Evolutionary conservation across 2,888 invertebrate species (phyloP), one percentile per base, ranked within the genome.

Genomic region (Scaptomyza cyrtandrae): DNA sequence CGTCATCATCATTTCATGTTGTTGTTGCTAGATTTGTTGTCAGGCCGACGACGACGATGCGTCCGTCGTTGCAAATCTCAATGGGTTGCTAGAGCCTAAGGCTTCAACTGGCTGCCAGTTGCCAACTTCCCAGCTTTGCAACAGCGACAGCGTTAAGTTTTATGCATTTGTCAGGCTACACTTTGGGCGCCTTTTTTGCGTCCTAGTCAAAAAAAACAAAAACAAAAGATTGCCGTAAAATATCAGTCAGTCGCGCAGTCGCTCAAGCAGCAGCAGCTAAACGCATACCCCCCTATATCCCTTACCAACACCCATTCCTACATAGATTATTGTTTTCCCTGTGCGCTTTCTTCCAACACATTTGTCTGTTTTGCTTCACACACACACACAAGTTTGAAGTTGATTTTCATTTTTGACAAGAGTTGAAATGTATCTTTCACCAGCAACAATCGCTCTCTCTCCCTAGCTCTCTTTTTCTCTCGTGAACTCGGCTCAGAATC

Each of bases 351-450:
- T 88, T 88, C 81, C 83, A 88, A 75, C 86, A 82, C 86, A 78
- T 88, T 76, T 88, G 88, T 80, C 83, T 80, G 60, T 67, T 87
- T 41, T 75, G 79, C 79, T 76, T 82, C 73, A 73, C 24, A 52
- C 50, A 52, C 35, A 52, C 43, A 5, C 19, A 44, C 59, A 74
- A 68, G 62, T 60, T 67, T 83, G 43, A 66, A 71, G 73, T 73
- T 71, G 80, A 70, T 80, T 88, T 78, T 78, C 62, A 57, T 77
- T 89, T 89, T 85, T 86, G 89, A 89, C 89, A 88, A 86, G 84
- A 86, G 86, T 62, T 89, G 86, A 86, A 89, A 86, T 88, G 86
- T 86, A 83, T 86, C 86, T 86, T 86, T 89, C 86, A 86, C 86
- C 88, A 80, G 61, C 27, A 48, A 29, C 52, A 46, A 62, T 74